Base-by-base conservation (phyloP, 1,140 invertebrate species). In the Sminthurinus signatus region DNA sequence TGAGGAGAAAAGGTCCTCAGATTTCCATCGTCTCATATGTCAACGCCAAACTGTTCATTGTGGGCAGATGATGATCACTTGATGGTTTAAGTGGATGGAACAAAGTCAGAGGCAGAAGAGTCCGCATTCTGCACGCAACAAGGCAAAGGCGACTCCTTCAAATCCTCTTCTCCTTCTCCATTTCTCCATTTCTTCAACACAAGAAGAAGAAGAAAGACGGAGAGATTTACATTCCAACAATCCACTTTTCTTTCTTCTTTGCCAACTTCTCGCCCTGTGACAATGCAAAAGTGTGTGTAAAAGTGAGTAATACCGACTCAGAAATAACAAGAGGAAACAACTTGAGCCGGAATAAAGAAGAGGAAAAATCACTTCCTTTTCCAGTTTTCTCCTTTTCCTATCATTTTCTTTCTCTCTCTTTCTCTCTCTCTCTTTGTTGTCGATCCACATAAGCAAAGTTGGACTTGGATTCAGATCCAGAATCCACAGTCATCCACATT, bases 11-110 rank as follows among this genome's bases (percentile, higher is more conserved):
- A 25, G 31, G 10, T 48, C 19, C 46, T 48, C 43, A 59, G 60
- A 60, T 60, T 65, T 36, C 52, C 42, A 65, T 65, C 57, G 23
- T 58, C 58, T 69, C 67, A 61, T 69, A 62, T 65, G 67, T 69
- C 67, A 69, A 43, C 65, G 67, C 67, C 67, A 69, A 69, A 50
- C 42, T 65, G 46, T 67, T 60, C 62, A 62, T 69, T 69, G 67
- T 68, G 62, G 59, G 19, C 59, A 65, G 62, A 64, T n/a, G n/a
- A n/a, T 65, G 68, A 69, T 64, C 68, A 67, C 68, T 69, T 69
- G 60, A 69, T 69, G 60, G 63, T 50, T 63, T 55, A 63, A 69
- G 64, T 62, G 68, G 52, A 50, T 42, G 46, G 50, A 59, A 29
- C 21, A 48, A 44, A 25, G 25, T 21, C 10, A 17, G 46, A 55